A percentile compares a stretch with the other conserved stretches of the same genome.
phyloP scores from a whole-genome alignment of 2,797 vertebrate genomes.

The Chiropotes sagulatus region DNA sequence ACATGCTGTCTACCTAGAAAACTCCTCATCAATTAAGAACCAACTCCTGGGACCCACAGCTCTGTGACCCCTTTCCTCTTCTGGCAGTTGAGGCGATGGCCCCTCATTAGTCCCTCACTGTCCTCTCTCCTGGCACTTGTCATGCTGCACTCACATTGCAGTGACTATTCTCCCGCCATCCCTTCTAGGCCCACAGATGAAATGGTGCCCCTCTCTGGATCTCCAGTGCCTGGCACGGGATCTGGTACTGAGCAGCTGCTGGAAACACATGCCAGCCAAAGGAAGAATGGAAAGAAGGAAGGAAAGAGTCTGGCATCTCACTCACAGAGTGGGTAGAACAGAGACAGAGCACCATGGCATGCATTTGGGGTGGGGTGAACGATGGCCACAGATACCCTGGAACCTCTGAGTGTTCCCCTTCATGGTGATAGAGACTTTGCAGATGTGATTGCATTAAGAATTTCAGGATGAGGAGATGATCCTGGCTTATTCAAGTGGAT shows the following conservation, averaged over 20 bases:
- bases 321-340: background rate
- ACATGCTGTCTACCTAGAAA: background rate
- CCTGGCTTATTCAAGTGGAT: background rate
- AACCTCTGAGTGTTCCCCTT: background rate
- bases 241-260: background rate
- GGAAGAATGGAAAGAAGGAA: background rate
- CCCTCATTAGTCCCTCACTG: background rate
- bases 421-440: background rate
- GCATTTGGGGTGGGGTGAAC: background rate
- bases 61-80: background rate
- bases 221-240: background rate
- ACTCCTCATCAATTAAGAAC: background rate
- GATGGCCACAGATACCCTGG: background rate
- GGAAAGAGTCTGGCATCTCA: background rate
- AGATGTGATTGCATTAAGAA: background rate
- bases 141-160: fast-evolving
- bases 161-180: background rate
- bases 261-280: background rate
- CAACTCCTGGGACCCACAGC: background rate
- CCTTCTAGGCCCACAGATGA: background rate
- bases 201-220: too few relatives aligned
- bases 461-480: background rate
- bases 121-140: background rate
- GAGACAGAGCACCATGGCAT: background rate
- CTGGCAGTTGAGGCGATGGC: background rate